Base-by-base conservation (phyloP, 2,888 invertebrate species). In the Aradus depressus region DNA sequence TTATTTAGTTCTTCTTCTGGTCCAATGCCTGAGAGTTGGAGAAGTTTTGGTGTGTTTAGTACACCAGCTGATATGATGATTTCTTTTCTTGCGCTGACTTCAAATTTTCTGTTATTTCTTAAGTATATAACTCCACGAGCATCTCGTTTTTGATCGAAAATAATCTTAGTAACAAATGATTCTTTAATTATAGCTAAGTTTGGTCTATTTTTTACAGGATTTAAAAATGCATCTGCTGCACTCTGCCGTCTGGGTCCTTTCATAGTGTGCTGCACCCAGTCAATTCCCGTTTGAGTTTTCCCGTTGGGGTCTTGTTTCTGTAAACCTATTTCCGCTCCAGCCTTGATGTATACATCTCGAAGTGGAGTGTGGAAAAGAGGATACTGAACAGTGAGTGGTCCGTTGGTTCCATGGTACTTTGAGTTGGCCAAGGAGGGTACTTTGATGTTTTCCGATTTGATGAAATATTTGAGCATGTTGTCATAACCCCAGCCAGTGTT, bases 381-480 rank as follows among this genome's bases (percentile, higher is more conserved):
- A n/a, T n/a, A n/a, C n/a, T n/a, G n/a, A n/a, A n/a, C n/a, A n/a
- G n/a, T n/a, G n/a, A n/a, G n/a, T n/a, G n/a, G n/a, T n/a, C n/a
- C n/a, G n/a, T n/a, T n/a, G n/a, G n/a, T n/a, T n/a, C n/a, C n/a
- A n/a, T n/a, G n/a, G n/a, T n/a, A n/a, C n/a, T n/a, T n/a, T n/a
- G n/a, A n/a, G n/a, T n/a, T n/a, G n/a, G n/a, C n/a, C n/a, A n/a
- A n/a, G 62, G 86, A 89, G 0, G 88, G 88, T 65, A 87, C 91
- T 61, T 80, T 77, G 60, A 88, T 90, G 67, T 91, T 89, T 69
- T 91, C 91, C 0, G 89, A 89, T 66, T 91, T 91, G 65, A 87
- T 88, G 67, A 90, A 90, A 63, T 89, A 90, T 60, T 82, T 76
- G 8, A 90, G 69, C 0, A 81, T 82, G 57, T 86, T 82, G 45